Base-by-base conservation (phyloP, 2,888 invertebrate species). In the Eupithecia inturbata region DNA sequence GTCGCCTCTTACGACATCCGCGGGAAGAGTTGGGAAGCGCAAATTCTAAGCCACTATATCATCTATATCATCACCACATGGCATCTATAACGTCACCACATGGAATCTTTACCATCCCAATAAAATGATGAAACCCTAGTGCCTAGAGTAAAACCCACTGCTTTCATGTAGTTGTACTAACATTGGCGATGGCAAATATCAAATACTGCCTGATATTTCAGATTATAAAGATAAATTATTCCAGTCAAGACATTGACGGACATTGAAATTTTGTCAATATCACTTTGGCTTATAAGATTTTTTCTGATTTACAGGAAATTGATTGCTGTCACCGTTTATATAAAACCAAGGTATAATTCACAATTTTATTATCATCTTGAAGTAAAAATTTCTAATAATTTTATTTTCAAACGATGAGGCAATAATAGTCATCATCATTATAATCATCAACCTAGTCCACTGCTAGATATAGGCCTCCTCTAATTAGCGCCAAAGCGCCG, bases 301-400 rank as follows among this genome's bases (percentile, higher is more conserved):
- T 22, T 26, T 57, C 26, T 57, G 57, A 57, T 57, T 22, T 57
- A 57, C 57, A 57, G 57, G 57, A 57, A 57, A 57, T 57, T 57
- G 57, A 26, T 57, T 57, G 26, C 57, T 57, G 57, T 26, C 57
- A 57, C 12, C 14, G 5, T 57, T 1, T 26, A 5, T 57, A 57
- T 3, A 57, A 53, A n/a, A 49, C n/a, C n/a, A 49, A 45, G 45
- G 19, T 19, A 16, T 45, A 4, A 45, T 45, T n/a, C 10, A 3
- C 53, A 14, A 26, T 57, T 22, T 57, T 57, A n/a, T 57, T 14
- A 26, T 26, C 53, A 1, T 49, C 22, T 22, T 22, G 53, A 22
- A 22, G n/a, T 49, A 49, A 53, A 1, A 57, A 26, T 57, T 57
- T 57, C 57, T 26, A 57, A 26, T 5, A 57, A 57, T 57, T 26